Conservation (phyloP, 2,797 vertebrate genomes). For the Gephyroberyx darwinii region DNA sequence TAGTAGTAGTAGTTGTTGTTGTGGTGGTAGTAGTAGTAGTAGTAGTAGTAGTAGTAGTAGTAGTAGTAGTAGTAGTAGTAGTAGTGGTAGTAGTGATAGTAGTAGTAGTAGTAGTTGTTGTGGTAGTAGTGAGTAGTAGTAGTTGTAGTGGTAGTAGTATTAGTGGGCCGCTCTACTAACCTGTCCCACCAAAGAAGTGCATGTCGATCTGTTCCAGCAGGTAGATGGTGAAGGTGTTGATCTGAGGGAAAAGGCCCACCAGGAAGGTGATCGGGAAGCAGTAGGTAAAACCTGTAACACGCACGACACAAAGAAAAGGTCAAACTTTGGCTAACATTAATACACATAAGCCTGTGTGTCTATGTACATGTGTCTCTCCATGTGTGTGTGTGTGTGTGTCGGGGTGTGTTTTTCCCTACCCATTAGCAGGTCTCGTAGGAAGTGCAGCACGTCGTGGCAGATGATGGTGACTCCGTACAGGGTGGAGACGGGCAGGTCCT, state of each 20-base stretch:
- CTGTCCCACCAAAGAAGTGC: conserved; percentile 94
- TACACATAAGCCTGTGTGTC: neutral
- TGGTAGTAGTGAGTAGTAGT: no score
- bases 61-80: no score
- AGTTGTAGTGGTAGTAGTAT: no score
- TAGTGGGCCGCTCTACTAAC: conserved; percentile 66
- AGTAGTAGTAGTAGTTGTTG: no score
- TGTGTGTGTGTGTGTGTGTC: conserved; percentile 1
- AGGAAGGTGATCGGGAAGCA: conserved; percentile 96
- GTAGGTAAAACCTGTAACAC: conserved; percentile 88
- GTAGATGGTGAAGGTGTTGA: conserved; percentile 96
- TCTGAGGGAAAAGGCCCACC: conserved; percentile 96
- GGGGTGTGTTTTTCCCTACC: conserved; percentile 78
- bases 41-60: no score
- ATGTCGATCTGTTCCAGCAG: conserved; percentile 96
- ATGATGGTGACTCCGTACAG: conserved; percentile 92
- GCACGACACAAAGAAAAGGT: conserved; percentile 19
- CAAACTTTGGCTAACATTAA: neutral
- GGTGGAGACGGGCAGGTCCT: conserved; percentile 84
- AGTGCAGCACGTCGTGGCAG: conserved; percentile 84
- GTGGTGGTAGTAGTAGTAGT: no score
- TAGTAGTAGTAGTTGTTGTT: no score
- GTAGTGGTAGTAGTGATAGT: no score
- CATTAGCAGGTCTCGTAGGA: conserved; percentile 87
- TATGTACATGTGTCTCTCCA: neutral